Conservation (phyloP, 1,140 invertebrate species). For the Trichonephila clavata region DNA sequence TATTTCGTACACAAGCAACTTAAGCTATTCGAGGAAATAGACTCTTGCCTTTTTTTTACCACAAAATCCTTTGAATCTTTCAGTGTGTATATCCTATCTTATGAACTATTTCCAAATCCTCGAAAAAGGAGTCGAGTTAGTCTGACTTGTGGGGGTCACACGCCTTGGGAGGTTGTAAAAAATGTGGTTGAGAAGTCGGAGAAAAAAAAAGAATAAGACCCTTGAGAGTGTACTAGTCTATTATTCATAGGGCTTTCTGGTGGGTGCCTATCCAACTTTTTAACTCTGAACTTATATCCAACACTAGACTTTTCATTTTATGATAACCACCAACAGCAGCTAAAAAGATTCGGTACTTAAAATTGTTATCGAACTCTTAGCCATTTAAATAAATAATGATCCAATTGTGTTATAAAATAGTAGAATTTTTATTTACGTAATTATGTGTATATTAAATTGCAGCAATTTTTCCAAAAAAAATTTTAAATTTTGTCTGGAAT, state of each 20-base stretch:
- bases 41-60: too few relatives aligned
- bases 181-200: background rate
- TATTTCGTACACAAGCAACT: too few relatives aligned
- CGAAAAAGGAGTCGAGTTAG: background rate
- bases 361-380: background rate
- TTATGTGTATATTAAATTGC: too few relatives aligned
- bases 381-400: too few relatives aligned
- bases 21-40: too few relatives aligned
- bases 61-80: too few relatives aligned
- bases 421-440: too few relatives aligned
- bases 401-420: too few relatives aligned
- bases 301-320: background rate
- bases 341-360: too few relatives aligned
- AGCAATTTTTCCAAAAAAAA: too few relatives aligned
- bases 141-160: background rate
- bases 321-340: background rate
- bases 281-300: conserved; percentile 20
- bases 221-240: background rate
- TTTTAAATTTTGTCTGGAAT: too few relatives aligned
- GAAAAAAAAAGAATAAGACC: conserved; percentile 37
- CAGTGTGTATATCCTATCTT: background rate
- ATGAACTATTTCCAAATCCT: background rate
- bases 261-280: conserved; percentile 64
- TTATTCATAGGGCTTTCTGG: conserved; percentile 51
- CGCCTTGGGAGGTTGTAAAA: background rate